These are phyloP conservation scores for Tyto alba DNA, from an alignment of 2,113 vertebrate species.

Conservation along the genomic window DNA sequence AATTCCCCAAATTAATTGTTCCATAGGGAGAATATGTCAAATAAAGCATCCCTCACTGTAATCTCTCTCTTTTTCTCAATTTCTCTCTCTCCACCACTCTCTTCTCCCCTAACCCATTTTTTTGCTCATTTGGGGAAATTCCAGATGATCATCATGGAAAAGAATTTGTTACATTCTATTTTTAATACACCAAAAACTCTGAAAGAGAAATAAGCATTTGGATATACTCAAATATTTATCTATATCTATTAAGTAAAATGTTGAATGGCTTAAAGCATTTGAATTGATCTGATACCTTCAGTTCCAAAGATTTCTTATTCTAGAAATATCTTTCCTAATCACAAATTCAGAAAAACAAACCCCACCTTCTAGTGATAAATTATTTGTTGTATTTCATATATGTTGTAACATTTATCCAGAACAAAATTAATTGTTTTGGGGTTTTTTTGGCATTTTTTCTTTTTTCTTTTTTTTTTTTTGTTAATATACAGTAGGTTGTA, in stretches of 20 bases:
- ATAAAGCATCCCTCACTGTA: constrained; percentile 51
- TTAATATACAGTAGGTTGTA: neutral
- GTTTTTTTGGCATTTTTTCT: neutral
- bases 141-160: neutral
- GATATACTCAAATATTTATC: constrained; percentile 37
- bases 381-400: neutral
- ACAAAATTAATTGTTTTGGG: neutral
- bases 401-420: neutral
- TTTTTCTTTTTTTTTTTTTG: neutral
- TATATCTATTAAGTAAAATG: constrained; percentile 34
- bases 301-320: neutral
- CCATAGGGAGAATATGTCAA: constrained; percentile 63
- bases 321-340: neutral
- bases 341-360: neutral
- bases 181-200: constrained; percentile 15
- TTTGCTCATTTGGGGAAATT: constrained; percentile 6
- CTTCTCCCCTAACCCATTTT: neutral
- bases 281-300: neutral
- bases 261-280: neutral
- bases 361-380: neutral
- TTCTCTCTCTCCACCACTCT: neutral
- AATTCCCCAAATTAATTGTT: constrained; percentile 72
- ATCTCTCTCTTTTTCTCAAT: neutral
- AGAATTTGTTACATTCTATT: neutral
- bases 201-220: constrained; percentile 29